These are phyloP conservation scores for Entomyzon cyanotis DNA, from an alignment of 2,113 vertebrate genomes.

Conservation along the genomic window DNA sequence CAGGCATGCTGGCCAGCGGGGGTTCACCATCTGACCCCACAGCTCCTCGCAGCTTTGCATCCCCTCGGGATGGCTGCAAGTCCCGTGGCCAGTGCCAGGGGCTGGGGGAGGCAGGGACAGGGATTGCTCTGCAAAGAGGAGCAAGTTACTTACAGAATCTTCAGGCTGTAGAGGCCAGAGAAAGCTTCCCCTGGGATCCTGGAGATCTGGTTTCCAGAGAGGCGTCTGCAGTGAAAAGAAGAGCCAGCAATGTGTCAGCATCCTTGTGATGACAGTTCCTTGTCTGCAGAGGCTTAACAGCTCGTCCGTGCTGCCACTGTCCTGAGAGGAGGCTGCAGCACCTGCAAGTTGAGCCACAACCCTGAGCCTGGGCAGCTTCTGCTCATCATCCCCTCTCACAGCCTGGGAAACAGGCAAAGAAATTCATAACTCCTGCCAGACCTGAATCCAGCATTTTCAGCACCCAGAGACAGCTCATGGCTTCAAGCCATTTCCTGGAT, in stretches of 20 bases:
- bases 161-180: constrained; percentile 90
- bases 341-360: background rate
- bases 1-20: rapidly evolving
- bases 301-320: background rate
- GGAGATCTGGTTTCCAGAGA: constrained; percentile 93
- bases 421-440: background rate
- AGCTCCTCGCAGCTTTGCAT: background rate
- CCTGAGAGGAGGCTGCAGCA: background rate
- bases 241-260: background rate
- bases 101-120: background rate
- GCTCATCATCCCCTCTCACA: background rate
- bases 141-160: constrained; percentile 88
- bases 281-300: background rate
- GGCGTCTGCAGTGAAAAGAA: constrained; percentile 79
- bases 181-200: constrained; percentile 86
- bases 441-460: background rate
- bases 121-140: background rate
- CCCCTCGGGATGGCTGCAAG: background rate
- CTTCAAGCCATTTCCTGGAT: background rate
- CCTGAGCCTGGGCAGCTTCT: background rate
- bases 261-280: background rate
- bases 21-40: background rate
- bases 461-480: background rate
- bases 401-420: background rate
- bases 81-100: background rate